Conservation (phyloP, 2,888 invertebrate species). For the Periphyllus acericola region DNA sequence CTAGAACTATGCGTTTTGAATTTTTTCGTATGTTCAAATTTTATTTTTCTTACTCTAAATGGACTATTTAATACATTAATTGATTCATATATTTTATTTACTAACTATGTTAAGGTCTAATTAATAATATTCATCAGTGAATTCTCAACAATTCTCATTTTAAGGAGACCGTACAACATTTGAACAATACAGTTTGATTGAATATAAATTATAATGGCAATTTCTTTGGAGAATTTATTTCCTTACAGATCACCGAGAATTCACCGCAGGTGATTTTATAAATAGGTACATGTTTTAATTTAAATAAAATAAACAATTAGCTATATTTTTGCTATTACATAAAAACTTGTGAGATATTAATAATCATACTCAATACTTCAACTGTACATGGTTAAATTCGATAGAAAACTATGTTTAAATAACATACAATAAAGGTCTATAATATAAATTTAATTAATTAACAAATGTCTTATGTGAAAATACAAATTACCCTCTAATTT, state of each 20-base stretch:
- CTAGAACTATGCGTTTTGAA: neutral
- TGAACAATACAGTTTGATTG: too few relatives aligned
- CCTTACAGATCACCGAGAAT: too few relatives aligned
- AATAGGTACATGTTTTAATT: neutral
- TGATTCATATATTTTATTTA: neutral
- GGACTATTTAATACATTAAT: neutral
- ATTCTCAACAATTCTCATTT: too few relatives aligned
- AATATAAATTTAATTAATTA: neutral
- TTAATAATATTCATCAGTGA: neutral
- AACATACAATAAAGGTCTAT: neutral
- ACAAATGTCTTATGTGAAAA: neutral
- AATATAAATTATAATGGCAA: too few relatives aligned
- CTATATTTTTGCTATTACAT: slow-evolving; percentile 28
- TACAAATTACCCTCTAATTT: neutral
- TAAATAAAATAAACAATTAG: slow-evolving; percentile 26
- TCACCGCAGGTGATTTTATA: neutral
- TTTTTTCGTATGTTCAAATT: neutral
- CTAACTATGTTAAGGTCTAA: neutral
- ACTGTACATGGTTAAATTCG: neutral
- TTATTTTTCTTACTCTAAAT: neutral
- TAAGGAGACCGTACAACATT: too few relatives aligned
- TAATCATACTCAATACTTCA: neutral
- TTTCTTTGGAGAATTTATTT: too few relatives aligned
- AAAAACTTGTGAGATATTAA: neutral
- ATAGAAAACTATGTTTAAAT: neutral